phyloP scores from a whole-genome alignment of 2,797 vertebrate genomes.

The Uromys caudimaculatus region DNA sequence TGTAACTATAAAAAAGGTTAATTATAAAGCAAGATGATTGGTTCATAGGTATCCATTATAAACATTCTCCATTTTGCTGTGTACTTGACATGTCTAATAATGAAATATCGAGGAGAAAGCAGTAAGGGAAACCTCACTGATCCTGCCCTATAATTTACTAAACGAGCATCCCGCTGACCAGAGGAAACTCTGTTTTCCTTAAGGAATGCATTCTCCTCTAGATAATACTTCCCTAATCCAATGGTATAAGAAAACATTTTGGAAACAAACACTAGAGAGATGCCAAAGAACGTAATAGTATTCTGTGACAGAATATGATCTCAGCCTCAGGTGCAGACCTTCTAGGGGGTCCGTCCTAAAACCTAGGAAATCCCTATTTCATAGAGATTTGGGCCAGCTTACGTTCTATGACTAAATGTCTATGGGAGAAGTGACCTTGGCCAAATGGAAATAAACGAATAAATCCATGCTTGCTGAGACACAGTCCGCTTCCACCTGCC shows the following conservation, averaged over 20 bases:
- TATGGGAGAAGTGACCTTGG: constrained; percentile 35
- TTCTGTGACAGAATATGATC: background rate
- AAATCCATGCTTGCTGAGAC: background rate
- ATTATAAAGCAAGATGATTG: constrained; percentile 30
- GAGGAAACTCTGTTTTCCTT: constrained; percentile 51
- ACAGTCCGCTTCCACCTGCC: constrained; percentile 2
- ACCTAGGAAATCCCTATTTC: constrained; percentile 45
- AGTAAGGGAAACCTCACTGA: constrained; percentile 3
- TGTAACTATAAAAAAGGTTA: constrained; percentile 38
- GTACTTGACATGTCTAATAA: constrained; percentile 54
- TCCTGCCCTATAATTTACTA: background rate
- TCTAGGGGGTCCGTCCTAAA: constrained; percentile 31
- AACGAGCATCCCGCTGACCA: background rate
- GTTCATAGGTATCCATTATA: constrained; percentile 19
- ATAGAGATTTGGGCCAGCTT: constrained; percentile 22
- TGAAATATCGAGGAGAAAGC: background rate
- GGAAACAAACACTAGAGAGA: constrained; percentile 26
- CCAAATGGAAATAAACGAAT: constrained; percentile 26
- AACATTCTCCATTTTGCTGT: constrained; percentile 32
- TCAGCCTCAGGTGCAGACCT: constrained; percentile 34
- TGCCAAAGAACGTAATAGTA: background rate
- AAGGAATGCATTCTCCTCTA: constrained; percentile 1
- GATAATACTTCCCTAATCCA: background rate
- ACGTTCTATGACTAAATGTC: constrained; percentile 23
- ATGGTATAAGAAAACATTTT: constrained; percentile 32